These are phyloP conservation scores for Theretra japonica DNA, from an alignment of 2,888 invertebrate genomes.

Conservation along the genomic window DNA sequence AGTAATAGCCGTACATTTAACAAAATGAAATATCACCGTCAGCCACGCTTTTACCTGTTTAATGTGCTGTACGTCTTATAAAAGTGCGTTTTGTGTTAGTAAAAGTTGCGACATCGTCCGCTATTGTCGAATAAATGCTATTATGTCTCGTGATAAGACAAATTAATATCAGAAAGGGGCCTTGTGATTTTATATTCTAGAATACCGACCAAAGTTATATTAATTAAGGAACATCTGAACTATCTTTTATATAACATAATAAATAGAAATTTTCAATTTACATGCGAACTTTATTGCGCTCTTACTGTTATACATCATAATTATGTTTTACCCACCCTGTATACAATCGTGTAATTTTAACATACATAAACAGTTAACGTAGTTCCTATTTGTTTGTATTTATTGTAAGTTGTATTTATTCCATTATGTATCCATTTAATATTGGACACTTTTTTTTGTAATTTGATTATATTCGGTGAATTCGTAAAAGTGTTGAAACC, in stretches of 20 bases:
- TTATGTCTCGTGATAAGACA: constrained; percentile 40
- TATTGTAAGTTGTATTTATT: constrained; percentile 41
- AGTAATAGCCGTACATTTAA: neutral
- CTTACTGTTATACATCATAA: neutral
- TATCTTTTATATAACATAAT: constrained; percentile 34
- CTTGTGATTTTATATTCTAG: constrained; percentile 42
- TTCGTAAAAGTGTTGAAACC: constrained; percentile 16
- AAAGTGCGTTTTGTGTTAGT: neutral
- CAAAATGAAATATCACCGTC: neutral
- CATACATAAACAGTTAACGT: constrained; percentile 40
- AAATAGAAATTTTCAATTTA: neutral
- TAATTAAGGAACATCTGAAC: constrained; percentile 21
- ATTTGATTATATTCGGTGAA: constrained; percentile 8
- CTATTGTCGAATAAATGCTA: neutral
- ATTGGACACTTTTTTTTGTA: constrained; percentile 31
- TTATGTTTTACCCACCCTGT: neutral
- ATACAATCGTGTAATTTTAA: constrained; percentile 22
- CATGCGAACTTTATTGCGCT: neutral
- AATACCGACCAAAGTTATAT: constrained; percentile 35
- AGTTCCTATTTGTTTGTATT: constrained; percentile 50
- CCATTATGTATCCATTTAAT: constrained; percentile 40
- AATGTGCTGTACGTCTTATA: neutral
- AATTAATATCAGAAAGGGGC: constrained; percentile 43
- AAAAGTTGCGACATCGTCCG: neutral
- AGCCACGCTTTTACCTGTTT: neutral